Conservation (phyloP, 2,797 vertebrate genomes). For the Coracias cyanogaster region DNA sequence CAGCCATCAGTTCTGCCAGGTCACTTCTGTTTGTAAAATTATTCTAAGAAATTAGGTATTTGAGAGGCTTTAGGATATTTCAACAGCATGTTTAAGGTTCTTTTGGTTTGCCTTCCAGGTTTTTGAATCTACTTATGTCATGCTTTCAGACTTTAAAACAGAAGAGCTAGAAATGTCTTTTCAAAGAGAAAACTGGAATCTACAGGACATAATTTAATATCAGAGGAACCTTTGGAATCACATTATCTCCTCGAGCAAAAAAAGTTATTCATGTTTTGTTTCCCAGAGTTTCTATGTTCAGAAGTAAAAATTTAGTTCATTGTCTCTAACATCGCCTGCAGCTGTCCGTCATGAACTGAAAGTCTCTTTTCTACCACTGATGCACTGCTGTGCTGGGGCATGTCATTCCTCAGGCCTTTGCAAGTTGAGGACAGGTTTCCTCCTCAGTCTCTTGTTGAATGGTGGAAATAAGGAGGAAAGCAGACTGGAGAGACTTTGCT, state of each 20-base stretch:
- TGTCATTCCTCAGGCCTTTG: background rate
- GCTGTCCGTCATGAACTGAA: accelerated
- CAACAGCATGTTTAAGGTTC: background rate
- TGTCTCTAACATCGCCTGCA: background rate
- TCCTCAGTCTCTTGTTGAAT: background rate
- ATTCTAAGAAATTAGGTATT: background rate
- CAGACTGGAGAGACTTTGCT: background rate
- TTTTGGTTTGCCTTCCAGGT: background rate
- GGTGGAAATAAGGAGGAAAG: background rate
- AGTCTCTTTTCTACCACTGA: background rate
- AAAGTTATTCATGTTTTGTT: background rate
- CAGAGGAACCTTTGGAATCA: background rate
- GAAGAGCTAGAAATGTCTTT: background rate
- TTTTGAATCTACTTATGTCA: background rate
- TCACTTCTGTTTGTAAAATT: background rate
- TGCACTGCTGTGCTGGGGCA: background rate
- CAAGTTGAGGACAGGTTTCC: background rate
- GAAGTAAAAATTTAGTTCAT: background rate
- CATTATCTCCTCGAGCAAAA: accelerated
- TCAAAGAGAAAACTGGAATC: background rate
- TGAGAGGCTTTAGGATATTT: background rate
- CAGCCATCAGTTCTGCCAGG: background rate
- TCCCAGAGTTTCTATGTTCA: background rate
- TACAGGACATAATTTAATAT: background rate
- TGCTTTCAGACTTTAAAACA: background rate